Percentiles rank a stretch among this genome's conserved stretches.
phyloP scores from a whole-genome alignment of 2,888 invertebrate species.

The Tribolium freemani region DNA sequence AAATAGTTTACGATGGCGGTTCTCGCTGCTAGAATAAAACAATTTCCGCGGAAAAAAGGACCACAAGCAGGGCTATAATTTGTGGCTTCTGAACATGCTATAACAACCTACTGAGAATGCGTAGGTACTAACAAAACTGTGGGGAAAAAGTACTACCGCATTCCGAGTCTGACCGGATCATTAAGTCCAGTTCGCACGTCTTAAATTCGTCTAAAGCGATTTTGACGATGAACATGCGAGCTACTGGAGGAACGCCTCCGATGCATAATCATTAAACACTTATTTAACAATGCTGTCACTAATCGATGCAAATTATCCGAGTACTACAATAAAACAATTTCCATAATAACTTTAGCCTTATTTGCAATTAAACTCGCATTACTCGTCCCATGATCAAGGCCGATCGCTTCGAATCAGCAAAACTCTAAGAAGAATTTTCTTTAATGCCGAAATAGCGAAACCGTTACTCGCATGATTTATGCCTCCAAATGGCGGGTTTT shows the following conservation, averaged over 20 bases:
- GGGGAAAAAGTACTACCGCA: constrained; percentile 36
- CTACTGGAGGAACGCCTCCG: constrained; percentile 20
- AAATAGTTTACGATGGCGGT: constrained; percentile 10
- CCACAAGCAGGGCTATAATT: constrained; percentile 31
- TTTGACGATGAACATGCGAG: constrained; percentile 7
- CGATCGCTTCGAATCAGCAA: too few species aligned
- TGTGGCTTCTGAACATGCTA: constrained; percentile 35
- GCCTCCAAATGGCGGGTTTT: neutral
- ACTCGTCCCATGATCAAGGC: constrained; percentile 18
- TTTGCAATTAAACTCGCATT: constrained; percentile 20
- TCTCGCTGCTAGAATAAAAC: constrained; percentile 4
- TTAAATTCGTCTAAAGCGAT: neutral
- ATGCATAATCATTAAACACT: constrained; percentile 13
- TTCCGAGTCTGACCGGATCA: constrained; percentile 12
- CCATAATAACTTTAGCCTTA: neutral
- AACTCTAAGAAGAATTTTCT: neutral
- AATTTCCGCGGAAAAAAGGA: neutral
- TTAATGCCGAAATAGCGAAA: neutral
- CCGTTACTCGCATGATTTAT: constrained; percentile 5
- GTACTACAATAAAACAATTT: constrained; percentile 12
- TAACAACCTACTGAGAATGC: constrained; percentile 11
- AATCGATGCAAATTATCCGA: constrained; percentile 27
- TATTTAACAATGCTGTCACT: constrained; percentile 18
- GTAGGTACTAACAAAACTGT: constrained; percentile 13
- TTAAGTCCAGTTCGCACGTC: neutral